Base-by-base conservation (phyloP, 2,888 invertebrate genomes). In the Hyposoter dolosus region DNA sequence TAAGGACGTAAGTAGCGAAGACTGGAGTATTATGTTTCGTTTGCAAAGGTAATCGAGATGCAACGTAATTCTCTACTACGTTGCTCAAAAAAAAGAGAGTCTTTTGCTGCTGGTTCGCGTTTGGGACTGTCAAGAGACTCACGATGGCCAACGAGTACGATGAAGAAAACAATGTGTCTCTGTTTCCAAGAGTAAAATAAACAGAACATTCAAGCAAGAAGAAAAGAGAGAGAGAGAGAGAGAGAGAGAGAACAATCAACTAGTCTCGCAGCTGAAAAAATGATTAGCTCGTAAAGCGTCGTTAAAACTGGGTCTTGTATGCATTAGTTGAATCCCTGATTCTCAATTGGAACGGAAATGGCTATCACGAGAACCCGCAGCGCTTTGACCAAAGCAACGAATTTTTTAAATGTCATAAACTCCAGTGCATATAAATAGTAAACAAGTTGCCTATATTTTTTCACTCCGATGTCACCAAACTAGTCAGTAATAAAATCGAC, bases 311-410 rank as follows among this genome's bases (percentile, higher is more conserved):
- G 80, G 72, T 66, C 76, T 56, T 17, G 69, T 32, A 43, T 47
- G 71, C 17, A 50, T 83, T 69, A 77, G 56, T 77, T n/a, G 80
- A 68, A 85, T 72, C 71, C 66, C 69, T 74, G 68, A 83, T 78
- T 79, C 74, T 63, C 82, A 86, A 86, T 83, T 83, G 69, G 86
- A 86, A 83, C 86, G 86, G 86, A 86, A 86, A 80, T 74, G 81
- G 83, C 74, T 86, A 83, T 83, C 80, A 78, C 66, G 28, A 35
- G 53, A 60, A 77, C 86, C 83, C 83, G 77, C 86, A 81, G 80
- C 63, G 74, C 32, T 77, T 23, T 80, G 81, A 80, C 81, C 80
- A 78, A 83, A 32, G 47, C 43, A 66, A 32, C 77, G 45, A 77
- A 63, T 63, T 75, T 79, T 69, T 47, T 45, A 40, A 40, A 23